Evolutionary conservation across 1,140 invertebrate genomes (phyloP).

Genomic region (Apis florea): DNA sequence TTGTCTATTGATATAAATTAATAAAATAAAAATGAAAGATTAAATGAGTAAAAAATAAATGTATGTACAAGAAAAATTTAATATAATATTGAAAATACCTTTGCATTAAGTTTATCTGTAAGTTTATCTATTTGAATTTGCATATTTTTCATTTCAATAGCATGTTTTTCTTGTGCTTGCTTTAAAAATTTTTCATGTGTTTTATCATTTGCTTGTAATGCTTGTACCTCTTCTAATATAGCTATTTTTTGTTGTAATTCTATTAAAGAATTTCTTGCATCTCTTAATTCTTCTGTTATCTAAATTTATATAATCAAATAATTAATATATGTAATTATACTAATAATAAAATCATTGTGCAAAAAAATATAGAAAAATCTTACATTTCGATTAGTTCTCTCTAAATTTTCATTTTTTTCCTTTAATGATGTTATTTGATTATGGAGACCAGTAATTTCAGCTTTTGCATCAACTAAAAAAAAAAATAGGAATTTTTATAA

Average conservation of each 20-base stretch:
- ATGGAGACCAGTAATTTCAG: conserved; percentile 71
- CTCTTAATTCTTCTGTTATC: conserved; percentile 70
- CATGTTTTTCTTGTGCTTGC: conserved; percentile 73
- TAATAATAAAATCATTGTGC: neutral
- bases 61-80: neutral
- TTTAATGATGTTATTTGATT: conserved; percentile 67
- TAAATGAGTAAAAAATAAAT: neutral
- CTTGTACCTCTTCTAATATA: conserved; percentile 71
- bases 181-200: conserved; percentile 74
- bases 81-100: conserved; percentile 61
- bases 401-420: conserved; percentile 69
- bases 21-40: no score
- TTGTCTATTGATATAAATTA: neutral
- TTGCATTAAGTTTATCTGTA: conserved; percentile 68
- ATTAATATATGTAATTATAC: neutral
- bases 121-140: conserved; percentile 74
- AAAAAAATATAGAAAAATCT: conserved; percentile 21
- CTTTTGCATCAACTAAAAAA: conserved; percentile 73
- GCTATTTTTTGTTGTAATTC: conserved; percentile 74
- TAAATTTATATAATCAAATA: conserved; percentile 35
- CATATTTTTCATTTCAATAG: conserved; percentile 73
- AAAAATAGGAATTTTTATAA: conserved; percentile 13
- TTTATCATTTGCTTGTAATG: conserved; percentile 69
- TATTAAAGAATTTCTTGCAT: conserved; percentile 65
- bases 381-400: conserved; percentile 75